These are phyloP conservation scores for Salvelinus alpinus DNA, from an alignment of 2,113 vertebrate species.

Conservation along the genomic window DNA sequence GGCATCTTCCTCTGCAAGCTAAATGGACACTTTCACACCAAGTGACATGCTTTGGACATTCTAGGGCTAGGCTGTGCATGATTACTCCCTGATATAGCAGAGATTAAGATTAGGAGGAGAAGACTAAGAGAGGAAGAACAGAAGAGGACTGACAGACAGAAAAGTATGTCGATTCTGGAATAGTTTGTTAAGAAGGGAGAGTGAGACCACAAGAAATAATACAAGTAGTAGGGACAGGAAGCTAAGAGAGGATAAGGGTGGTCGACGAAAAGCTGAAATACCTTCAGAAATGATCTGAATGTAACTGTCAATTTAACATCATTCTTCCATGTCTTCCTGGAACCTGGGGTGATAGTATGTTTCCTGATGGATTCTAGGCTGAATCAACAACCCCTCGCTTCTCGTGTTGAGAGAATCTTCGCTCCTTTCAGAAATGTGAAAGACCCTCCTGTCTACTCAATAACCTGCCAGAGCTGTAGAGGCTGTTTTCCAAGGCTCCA, in stretches of 20 bases:
- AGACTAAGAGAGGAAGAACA: neutral
- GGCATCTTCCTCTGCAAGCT: conserved; percentile 20
- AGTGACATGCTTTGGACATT: neutral
- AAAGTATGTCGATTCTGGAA: neutral
- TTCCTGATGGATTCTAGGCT: neutral
- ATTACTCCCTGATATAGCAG: neutral
- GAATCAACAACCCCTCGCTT: neutral
- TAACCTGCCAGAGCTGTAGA: neutral
- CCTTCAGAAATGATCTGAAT: neutral
- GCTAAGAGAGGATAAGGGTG: neutral
- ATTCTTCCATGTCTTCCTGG: neutral
- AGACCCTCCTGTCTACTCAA: neutral
- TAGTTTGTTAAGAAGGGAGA: neutral
- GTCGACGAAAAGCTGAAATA: neutral
- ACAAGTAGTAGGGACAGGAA: neutral
- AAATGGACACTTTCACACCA: neutral
- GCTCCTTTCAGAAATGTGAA: too few species aligned
- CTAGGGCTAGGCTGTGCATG: neutral
- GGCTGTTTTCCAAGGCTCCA: neutral
- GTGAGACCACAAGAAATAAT: neutral
- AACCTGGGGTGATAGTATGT: neutral
- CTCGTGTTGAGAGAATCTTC: neutral
- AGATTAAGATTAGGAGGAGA: too few species aligned
- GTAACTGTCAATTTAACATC: neutral
- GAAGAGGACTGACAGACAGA: neutral